Evolutionary conservation across 2,113 vertebrate species (phyloP).

Genomic region (Dryoscopus gambensis): DNA sequence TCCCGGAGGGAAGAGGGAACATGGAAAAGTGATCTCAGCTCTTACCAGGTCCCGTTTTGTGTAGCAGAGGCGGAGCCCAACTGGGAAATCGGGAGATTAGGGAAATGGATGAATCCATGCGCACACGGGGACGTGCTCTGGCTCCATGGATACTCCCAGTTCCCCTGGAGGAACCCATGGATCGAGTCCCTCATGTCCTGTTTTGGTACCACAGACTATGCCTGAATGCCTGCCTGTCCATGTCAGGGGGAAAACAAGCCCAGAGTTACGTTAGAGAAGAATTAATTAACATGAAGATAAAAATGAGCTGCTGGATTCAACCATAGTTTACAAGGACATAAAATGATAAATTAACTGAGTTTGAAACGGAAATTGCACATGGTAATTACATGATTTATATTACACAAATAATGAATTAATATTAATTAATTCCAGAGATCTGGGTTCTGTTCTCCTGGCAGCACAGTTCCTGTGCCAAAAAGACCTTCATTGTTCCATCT

Average conservation of each 20-base stretch:
- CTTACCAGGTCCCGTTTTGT: fast-evolving
- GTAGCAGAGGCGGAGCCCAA: fast-evolving
- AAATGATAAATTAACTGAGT: constrained; percentile 5
- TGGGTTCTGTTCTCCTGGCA: neutral
- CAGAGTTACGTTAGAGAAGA: neutral
- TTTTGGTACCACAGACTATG: neutral
- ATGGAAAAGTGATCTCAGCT: neutral
- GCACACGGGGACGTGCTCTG: fast-evolving
- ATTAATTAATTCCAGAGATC: constrained; percentile 18
- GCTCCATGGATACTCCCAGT: neutral
- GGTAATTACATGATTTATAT: constrained; percentile 41
- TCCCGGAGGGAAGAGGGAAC: neutral
- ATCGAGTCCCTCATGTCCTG: neutral
- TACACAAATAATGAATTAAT: constrained; percentile 54
- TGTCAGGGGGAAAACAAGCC: neutral
- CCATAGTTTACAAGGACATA: neutral
- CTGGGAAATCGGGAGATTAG: fast-evolving
- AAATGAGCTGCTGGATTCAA: neutral
- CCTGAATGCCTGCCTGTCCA: neutral
- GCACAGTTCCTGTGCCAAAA: neutral
- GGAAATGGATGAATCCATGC: fast-evolving
- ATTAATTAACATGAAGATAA: neutral
- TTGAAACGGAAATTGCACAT: constrained; percentile 24
- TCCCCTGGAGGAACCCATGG: neutral
- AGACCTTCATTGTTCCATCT: neutral